These are phyloP conservation scores for Eurois occulta DNA, from an alignment of 2,888 invertebrate genomes.

Conservation along the genomic window DNA sequence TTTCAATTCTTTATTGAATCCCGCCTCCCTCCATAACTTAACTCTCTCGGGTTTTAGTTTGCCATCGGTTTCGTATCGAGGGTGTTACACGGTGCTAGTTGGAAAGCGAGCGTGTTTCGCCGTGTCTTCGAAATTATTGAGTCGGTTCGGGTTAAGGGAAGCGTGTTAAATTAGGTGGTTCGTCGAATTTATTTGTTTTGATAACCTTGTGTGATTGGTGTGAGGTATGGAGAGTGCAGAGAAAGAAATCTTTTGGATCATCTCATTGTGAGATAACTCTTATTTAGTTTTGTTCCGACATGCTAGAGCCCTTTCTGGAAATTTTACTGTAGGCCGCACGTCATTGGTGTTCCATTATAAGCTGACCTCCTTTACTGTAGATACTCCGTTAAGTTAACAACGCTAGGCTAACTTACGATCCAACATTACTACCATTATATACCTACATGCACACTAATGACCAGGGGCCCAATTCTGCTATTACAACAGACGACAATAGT, in stretches of 20 bases:
- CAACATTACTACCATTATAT: background rate
- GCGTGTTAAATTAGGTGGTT: slow-evolving; percentile 43
- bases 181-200: slow-evolving; percentile 41
- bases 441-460: no score
- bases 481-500: no score
- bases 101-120: slow-evolving; percentile 46
- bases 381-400: background rate
- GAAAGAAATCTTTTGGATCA: background rate
- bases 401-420: background rate
- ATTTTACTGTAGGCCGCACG: background rate
- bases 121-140: slow-evolving; percentile 59
- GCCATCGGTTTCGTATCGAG: slow-evolving; percentile 59
- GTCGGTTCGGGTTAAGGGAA: slow-evolving; percentile 36
- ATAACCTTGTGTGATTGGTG: slow-evolving; percentile 26
- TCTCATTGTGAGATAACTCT: background rate
- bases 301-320: background rate
- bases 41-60: slow-evolving; percentile 72
- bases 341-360: background rate
- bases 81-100: slow-evolving; percentile 42
- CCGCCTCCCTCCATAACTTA: slow-evolving; percentile 73
- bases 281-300: background rate
- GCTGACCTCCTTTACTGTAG: background rate
- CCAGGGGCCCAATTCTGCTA: no score
- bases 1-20: slow-evolving; percentile 85
- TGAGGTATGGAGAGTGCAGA: background rate